phyloP scores from a whole-genome alignment of 2,888 invertebrate species.

The Melieria omissa region DNA sequence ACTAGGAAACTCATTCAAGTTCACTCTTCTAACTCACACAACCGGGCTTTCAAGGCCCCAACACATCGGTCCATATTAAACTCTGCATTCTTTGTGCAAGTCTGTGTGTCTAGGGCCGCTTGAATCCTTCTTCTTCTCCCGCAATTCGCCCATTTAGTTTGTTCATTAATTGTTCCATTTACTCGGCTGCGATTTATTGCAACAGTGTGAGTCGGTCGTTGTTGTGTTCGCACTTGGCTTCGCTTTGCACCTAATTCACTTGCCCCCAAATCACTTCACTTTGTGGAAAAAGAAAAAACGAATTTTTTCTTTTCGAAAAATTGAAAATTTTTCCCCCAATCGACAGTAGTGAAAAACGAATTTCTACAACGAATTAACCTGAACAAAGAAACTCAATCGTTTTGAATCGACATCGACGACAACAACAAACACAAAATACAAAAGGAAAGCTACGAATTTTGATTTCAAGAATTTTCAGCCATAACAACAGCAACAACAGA shows the following conservation, averaged over 20 bases:
- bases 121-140: no score
- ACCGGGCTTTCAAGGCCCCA: no score
- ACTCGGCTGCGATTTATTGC: no score
- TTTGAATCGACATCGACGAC: constrained; percentile 21
- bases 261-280: constrained; percentile 21
- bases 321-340: constrained; percentile 10
- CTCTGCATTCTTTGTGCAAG: no score
- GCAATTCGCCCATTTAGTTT: no score
- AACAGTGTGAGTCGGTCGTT: no score
- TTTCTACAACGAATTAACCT: constrained; percentile 38
- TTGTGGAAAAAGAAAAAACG: constrained; percentile 1
- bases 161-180: no score
- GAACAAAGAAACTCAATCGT: constrained; percentile 34
- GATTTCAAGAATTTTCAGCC: constrained; percentile 12
- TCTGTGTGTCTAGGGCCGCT: no score
- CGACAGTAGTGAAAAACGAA: constrained; percentile 32
- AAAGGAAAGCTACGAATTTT: background rate
- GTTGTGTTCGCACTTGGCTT: background rate
- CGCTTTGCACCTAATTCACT: background rate
- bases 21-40: no score
- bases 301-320: constrained; percentile 5
- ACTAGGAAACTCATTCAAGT: no score
- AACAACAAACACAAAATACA: constrained; percentile 11
- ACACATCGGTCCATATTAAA: no score
- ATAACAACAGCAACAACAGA: constrained; percentile 10